These are phyloP conservation scores for Sparus aurata DNA, from an alignment of 2,797 vertebrate genomes.

Conservation along the genomic window DNA sequence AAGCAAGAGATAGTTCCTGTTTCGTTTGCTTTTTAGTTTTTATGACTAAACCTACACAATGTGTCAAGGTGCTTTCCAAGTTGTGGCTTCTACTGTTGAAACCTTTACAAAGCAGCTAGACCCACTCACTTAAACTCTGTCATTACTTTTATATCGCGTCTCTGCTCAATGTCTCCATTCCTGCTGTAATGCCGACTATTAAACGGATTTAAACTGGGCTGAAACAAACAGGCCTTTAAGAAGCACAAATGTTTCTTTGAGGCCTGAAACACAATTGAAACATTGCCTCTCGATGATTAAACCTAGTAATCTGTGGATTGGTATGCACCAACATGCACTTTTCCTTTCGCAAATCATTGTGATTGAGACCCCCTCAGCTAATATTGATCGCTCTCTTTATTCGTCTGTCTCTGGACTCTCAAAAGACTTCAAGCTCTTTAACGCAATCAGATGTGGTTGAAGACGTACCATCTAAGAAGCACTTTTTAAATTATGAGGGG, in stretches of 20 bases:
- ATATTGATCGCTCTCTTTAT: conserved; percentile 49
- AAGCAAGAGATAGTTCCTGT: neutral
- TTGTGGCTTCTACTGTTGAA: neutral
- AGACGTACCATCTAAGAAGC: neutral
- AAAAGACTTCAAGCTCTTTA: conserved; percentile 11
- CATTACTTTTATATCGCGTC: neutral
- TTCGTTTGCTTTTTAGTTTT: too few species aligned
- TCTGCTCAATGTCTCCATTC: neutral
- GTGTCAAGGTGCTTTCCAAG: neutral
- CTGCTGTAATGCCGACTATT: neutral
- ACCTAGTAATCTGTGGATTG: conserved; percentile 11
- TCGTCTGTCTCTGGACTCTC: conserved; percentile 9
- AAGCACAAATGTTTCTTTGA: neutral
- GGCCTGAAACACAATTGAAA: neutral
- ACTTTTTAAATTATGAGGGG: conserved; percentile 2
- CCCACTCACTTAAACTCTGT: neutral
- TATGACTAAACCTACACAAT: too few species aligned
- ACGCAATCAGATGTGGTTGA: too few species aligned
- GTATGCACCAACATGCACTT: conserved; percentile 23
- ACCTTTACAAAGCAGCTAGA: neutral
- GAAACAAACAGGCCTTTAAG: too few species aligned
- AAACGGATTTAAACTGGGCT: neutral
- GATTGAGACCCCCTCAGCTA: conserved; percentile 29
- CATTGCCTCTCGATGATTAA: conserved; percentile 6
- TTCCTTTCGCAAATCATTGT: conserved; percentile 18